Base-by-base conservation (phyloP, 2,797 vertebrate genomes). In the Galago senegalensis region DNA sequence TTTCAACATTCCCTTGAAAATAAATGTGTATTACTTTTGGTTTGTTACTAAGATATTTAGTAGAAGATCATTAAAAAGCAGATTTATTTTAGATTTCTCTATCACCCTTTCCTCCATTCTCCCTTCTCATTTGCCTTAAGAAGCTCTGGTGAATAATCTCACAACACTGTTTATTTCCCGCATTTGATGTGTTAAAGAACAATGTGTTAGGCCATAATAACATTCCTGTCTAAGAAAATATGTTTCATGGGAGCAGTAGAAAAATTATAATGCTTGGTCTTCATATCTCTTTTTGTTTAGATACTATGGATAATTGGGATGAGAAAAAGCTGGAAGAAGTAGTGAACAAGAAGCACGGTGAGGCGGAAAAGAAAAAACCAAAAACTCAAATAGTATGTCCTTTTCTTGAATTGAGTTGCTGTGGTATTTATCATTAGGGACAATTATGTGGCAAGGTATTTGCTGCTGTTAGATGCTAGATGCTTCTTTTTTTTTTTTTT, bases 241-340 rank as follows among this genome's bases (percentile, higher is more conserved):
- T 14, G 4, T 76, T 2, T 81, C 43, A 11, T 65, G 7, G 25
- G 14, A n/a, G 11, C 27, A 37, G 21, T 40, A 94, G 23, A 23
- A 76, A 49, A 88, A 49, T 37, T 60, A 63, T 5, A 89, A 5
- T 58, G 25, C 67, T 81, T 86, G 58, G 37, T 95, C 21, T 86
- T 90, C 7, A 5, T 81, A 23, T 87, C 12, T 96, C 89, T 91
- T 53, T 97, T 49, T 94, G 80, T 97, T 60, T 97, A 99, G 99
- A 99, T 98, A 99, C 99, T 16, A 99, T 99, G 99, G 99, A 99
- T n/a, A 99, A 99, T 98, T 99, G 99, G 99, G 99, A 99, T 89
- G 99, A 99, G 98, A 99, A 99, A 99, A 99, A 99, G 96, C 98
- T 99, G 98, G 99, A 99, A 97, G 99, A 99, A 98, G 99, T 99